A percentile compares a stretch with the other conserved stretches of the same genome.
Conservation (phyloP, 1,140 invertebrate species). For the Drosophila kepulauana region DNA sequence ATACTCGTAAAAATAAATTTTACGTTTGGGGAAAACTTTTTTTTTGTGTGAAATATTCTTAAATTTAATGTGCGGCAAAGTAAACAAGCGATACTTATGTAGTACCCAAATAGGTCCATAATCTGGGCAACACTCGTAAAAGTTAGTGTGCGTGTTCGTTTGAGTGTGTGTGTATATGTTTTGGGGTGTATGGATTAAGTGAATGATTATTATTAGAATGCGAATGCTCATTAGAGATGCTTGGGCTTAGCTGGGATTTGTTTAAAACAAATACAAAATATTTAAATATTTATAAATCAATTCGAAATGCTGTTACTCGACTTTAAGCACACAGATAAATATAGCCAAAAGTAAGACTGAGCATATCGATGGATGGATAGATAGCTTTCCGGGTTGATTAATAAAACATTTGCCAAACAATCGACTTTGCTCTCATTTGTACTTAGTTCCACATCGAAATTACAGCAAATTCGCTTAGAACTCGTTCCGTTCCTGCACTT, state of each 20-base stretch:
- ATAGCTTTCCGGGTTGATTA: background rate
- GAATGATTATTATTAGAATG: constrained; percentile 52
- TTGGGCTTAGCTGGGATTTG: constrained; percentile 44
- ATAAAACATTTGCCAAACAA: constrained; percentile 3
- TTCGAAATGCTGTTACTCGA: background rate
- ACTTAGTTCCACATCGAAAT: constrained; percentile 14
- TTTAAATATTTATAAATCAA: constrained; percentile 34
- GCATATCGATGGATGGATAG: background rate
- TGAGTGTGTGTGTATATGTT: constrained; percentile 8
- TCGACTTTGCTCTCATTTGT: background rate
- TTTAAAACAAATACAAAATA: constrained; percentile 38
- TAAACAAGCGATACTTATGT: constrained; percentile 57
- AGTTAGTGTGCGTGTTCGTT: background rate
- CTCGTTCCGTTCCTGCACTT: background rate
- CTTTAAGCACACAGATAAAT: too few relatives aligned
- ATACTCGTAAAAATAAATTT: constrained; percentile 48
- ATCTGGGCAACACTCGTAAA: constrained; percentile 44
- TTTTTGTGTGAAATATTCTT: constrained; percentile 40
- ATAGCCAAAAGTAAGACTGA: background rate
- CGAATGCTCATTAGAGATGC: constrained; percentile 45
- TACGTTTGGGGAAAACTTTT: constrained; percentile 36
- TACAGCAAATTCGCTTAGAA: constrained; percentile 17
- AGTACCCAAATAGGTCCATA: constrained; percentile 48
- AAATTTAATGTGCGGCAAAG: constrained; percentile 62
- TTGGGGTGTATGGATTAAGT: constrained; percentile 31